Evolutionary conservation across 1,140 invertebrate genomes (phyloP).

Genomic region (Diorhabda elongata): DNA sequence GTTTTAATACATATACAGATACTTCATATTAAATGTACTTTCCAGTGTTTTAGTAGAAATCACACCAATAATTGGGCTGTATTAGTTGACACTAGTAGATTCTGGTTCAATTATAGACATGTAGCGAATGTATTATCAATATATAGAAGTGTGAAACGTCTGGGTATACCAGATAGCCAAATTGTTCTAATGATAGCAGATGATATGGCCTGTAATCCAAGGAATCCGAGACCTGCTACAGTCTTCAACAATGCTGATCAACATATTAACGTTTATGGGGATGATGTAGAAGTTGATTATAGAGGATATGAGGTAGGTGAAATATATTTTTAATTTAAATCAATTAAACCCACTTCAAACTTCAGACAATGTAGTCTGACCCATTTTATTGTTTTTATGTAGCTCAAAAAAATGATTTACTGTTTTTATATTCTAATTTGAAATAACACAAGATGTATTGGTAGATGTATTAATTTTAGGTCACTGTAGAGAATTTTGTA

Average conservation of each 20-base stretch:
- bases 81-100: constrained; percentile 94
- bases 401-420: no score
- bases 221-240: constrained; percentile 96
- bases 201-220: constrained; percentile 98
- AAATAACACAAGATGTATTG: no score
- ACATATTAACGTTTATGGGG: constrained; percentile 97
- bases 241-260: constrained; percentile 98
- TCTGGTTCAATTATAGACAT: constrained; percentile 99
- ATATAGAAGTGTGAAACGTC: constrained; percentile 93
- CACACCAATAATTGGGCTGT: constrained; percentile 99
- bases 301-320: constrained; percentile 87
- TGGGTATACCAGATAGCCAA: constrained; percentile 95
- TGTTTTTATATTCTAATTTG: no score
- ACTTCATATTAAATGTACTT: no score
- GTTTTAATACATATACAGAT: no score
- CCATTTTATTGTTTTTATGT: no score
- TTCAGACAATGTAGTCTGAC: no score
- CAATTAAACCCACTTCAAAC: no score
- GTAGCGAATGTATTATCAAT: constrained; percentile 98
- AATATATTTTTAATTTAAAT: no score
- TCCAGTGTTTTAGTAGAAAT: constrained; percentile 44
- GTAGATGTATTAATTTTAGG: constrained; percentile 47
- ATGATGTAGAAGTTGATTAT: constrained; percentile 99
- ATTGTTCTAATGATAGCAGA: constrained; percentile 99
- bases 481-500: constrained; percentile 98